Conservation (phyloP, 1,140 invertebrate genomes). For the Neodiprion virginianus region DNA sequence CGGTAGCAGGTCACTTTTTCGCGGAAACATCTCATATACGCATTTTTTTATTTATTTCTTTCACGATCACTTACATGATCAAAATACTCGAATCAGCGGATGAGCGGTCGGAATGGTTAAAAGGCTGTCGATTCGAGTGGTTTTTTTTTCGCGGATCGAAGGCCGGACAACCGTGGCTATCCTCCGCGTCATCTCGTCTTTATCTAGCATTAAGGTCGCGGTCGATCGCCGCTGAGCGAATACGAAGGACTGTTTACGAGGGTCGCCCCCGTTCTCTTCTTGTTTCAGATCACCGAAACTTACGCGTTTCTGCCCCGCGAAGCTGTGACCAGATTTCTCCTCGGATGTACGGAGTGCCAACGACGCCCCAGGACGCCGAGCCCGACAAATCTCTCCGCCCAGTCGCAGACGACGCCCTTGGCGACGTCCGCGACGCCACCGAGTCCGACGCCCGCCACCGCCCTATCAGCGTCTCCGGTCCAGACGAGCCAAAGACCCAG, state of each 20-base stretch:
- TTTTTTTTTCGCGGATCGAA: no score
- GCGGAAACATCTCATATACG: no score
- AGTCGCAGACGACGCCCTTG: conserved; percentile 34
- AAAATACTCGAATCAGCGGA: no score
- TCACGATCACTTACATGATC: no score
- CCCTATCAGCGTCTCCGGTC: conserved; percentile 40
- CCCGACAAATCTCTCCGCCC: conserved; percentile 48
- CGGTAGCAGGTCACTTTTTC: no score
- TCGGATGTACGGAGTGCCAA: conserved; percentile 93
- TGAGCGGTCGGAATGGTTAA: no score
- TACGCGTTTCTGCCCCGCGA: conserved; percentile 94
- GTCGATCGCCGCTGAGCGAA: not conserved
- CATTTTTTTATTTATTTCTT: no score
- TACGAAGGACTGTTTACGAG: not conserved
- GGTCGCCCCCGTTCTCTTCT: conserved; percentile 36
- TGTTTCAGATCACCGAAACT: conserved; percentile 89
- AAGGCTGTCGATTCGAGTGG: no score
- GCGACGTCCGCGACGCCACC: conserved; percentile 33
- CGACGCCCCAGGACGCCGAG: conserved; percentile 82
- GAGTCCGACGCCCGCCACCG: conserved; percentile 41
- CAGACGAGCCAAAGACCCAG: conserved; percentile 47
- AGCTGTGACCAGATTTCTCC: conserved; percentile 92
- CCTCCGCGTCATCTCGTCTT: no score
- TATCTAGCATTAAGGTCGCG: not conserved
- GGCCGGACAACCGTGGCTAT: no score